Conservation (phyloP, 2,797 vertebrate genomes). For the Eulemur mongoz region DNA sequence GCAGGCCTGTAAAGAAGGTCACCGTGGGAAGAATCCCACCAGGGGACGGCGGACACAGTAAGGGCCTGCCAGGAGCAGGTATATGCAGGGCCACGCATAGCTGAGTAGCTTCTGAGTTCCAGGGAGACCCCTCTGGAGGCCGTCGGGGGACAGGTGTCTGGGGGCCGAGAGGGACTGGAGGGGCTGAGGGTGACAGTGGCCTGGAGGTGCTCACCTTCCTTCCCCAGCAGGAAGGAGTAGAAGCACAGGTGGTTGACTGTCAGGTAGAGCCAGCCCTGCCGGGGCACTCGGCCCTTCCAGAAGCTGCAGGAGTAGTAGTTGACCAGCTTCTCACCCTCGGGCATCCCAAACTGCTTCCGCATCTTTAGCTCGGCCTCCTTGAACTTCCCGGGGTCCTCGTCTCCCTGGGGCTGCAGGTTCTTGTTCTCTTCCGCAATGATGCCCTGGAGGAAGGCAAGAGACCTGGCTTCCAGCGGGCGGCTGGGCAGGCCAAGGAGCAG, state of each 20-base stretch:
- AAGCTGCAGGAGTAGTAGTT: constrained; percentile 99
- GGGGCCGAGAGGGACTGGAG: rapidly evolving
- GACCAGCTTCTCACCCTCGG: constrained; percentile 96
- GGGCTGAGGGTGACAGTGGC: not conserved
- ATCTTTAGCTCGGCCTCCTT: constrained; percentile 97
- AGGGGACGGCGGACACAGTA: rapidly evolving
- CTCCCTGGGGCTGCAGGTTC: constrained; percentile 89
- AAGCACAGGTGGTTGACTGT: constrained; percentile 98
- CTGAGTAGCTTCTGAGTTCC: not conserved
- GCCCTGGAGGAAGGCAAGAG: constrained; percentile 85
- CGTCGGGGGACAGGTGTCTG: not conserved
- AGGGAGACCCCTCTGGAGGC: not conserved
- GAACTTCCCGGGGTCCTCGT: constrained; percentile 96
- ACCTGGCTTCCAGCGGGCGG: not conserved
- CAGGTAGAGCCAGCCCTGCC: constrained; percentile 98
- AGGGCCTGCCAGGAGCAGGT: no score
- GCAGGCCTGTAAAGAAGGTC: not conserved
- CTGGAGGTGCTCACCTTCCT: constrained; percentile 89
- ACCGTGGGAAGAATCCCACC: not conserved
- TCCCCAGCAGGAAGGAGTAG: constrained; percentile 97
- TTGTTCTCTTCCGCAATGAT: constrained; percentile 98
- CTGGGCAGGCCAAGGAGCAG: not conserved
- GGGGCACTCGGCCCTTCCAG: constrained; percentile 96
- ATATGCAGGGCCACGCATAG: rapidly evolving
- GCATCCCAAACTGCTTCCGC: constrained; percentile 97